Conservation (phyloP, 2,113 vertebrate genomes). For the Orthonyx spaldingii region DNA sequence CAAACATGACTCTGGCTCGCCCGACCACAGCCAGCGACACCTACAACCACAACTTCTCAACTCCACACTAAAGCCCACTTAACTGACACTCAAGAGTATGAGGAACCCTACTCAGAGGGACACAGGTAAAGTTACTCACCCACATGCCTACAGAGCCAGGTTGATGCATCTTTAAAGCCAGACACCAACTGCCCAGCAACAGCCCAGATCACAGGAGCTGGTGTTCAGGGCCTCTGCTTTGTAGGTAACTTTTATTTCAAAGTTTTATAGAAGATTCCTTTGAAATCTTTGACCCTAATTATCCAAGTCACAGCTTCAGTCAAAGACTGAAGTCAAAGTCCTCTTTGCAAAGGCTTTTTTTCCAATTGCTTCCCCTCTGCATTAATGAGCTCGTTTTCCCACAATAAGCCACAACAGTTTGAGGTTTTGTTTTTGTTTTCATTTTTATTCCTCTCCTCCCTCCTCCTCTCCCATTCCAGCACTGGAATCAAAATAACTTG, state of each 20-base stretch:
- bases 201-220: not conserved
- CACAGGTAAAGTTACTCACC: not conserved
- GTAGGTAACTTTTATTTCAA: not conserved
- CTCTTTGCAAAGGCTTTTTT: not conserved
- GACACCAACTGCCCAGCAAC: not conserved
- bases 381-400: constrained; percentile 1
- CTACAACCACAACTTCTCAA: not conserved
- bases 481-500: constrained; percentile 43
- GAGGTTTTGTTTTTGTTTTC: not conserved
- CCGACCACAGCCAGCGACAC: rapidly evolving
- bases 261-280: not conserved
- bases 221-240: not conserved
- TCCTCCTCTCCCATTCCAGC: not conserved
- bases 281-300: not conserved
- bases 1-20: rapidly evolving
- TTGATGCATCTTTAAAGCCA: not conserved
- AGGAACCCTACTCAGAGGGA: not conserved
- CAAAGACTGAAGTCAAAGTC: not conserved
- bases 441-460: constrained; percentile 8
- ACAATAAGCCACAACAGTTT: not conserved
- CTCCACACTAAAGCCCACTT: not conserved
- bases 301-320: not conserved
- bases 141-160: rapidly evolving
- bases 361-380: not conserved
- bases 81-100: not conserved